Conservation (phyloP, 2,888 invertebrate genomes). For the Pristionchus fissidentatus region DNA sequence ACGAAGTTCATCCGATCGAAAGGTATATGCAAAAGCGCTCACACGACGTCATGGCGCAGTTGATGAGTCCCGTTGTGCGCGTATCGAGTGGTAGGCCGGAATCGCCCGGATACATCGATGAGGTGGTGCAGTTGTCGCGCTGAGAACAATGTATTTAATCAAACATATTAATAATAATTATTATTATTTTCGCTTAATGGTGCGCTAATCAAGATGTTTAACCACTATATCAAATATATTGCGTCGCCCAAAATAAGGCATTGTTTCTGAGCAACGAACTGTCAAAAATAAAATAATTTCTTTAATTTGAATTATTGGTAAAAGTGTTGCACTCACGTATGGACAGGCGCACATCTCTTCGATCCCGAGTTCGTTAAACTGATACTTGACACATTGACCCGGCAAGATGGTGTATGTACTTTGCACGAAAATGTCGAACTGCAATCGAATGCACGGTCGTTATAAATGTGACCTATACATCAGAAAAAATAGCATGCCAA, state of each 20-base stretch:
- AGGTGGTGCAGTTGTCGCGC: neutral
- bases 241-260: too few relatives aligned
- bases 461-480: too few relatives aligned
- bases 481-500: too few relatives aligned
- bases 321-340: neutral
- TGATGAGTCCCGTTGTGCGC: neutral
- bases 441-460: too few relatives aligned
- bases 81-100: neutral
- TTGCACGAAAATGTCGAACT: neutral
- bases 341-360: neutral
- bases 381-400: neutral
- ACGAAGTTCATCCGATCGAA: too few relatives aligned
- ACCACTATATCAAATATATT: too few relatives aligned
- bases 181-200: too few relatives aligned
- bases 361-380: neutral
- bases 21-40: neutral
- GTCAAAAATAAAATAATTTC: neutral
- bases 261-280: too few relatives aligned
- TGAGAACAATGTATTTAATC: too few relatives aligned
- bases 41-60: neutral
- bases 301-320: neutral
- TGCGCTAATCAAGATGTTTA: too few relatives aligned
- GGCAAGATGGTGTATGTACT: neutral
- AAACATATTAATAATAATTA: too few relatives aligned
- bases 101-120: neutral